Base-by-base conservation (phyloP, 2,797 vertebrate species). In the Urosaurus nigricauda region DNA sequence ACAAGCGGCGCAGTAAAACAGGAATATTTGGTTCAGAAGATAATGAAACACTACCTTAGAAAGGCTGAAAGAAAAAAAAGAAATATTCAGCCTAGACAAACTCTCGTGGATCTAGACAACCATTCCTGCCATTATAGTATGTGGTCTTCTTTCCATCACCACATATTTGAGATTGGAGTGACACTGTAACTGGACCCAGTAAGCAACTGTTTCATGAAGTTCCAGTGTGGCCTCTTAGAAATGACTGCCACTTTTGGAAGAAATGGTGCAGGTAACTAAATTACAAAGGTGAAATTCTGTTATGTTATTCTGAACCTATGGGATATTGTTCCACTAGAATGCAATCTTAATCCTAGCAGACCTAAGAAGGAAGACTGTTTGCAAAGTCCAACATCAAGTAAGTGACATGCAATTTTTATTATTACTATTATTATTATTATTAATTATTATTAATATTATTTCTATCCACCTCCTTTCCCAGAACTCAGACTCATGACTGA, bases 1-100 rank as follows among this genome's bases (percentile, higher is more conserved):
- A 4, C 32, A 80, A 73, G 21, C 7, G 47, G 75, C 60, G 8
- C 5, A 12, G 24, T 14, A 58, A 74, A 93, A 83, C 60, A 86
- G 60, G 89, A 92, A 85, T 11, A 86, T 21, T 13, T 71, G 79
- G 84, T 88, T 90, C 79, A 91, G 83, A 40, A 43, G 29, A 7
- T 2, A 77, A 1, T 60, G 5, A 74, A 9, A 9, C 1, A 47
- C 13, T 78, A 40, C 14, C 58, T n/a, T 26, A 84, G 35, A 63
- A 75, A 32, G 19, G 13, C 19, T 16, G 7, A 37, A 11, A 29
- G 17, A 3, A 19, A 58, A 26, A 35, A 32, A 43, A 47, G 29
- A n/a, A 71, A 70, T 37, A 12, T 71, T 56, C 47, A 24, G 47
- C 17, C 68, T 37, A 3, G 13, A 35, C 16, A 26, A 77, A 77